phyloP scores from a whole-genome alignment of 2,113 vertebrate genomes.

The Melanotaenia duboulayi region DNA sequence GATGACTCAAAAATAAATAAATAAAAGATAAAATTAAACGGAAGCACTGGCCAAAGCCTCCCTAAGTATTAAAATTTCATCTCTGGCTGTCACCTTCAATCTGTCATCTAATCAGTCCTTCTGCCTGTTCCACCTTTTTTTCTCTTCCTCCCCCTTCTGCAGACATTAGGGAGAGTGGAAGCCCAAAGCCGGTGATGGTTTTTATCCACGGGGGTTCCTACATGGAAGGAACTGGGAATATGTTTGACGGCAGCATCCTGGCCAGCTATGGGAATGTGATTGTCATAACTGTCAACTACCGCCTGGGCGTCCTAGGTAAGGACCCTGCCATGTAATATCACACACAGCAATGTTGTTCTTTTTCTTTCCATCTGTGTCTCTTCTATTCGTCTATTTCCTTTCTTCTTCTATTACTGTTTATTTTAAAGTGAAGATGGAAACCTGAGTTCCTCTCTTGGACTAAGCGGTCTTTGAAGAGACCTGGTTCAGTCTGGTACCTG shows the following conservation, averaged over 20 bases:
- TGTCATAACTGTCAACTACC: constrained; percentile 99
- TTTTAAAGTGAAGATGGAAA: not conserved
- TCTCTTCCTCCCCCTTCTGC: constrained; percentile 77
- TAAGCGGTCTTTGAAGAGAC: not conserved
- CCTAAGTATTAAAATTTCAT: constrained; percentile 66
- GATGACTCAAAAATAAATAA: constrained; percentile 32
- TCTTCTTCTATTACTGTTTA: not conserved
- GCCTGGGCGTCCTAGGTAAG: constrained; percentile 99
- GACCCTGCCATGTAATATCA: constrained; percentile 23
- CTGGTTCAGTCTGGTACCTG: not conserved
- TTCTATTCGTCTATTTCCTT: too few species aligned
- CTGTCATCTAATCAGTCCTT: constrained; percentile 82
- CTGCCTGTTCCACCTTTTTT: constrained; percentile 73
- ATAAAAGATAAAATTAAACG: constrained; percentile 1
- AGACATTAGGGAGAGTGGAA: constrained; percentile 99
- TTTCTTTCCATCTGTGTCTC: not conserved
- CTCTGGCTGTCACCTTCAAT: constrained; percentile 63
- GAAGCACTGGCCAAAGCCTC: constrained; percentile 47
- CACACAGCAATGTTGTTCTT: not conserved
- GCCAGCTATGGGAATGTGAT: constrained; percentile 99
- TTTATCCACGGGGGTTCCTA: constrained; percentile 99
- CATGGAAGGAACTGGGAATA: constrained; percentile 99
- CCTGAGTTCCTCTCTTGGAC: not conserved
- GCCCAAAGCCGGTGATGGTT: constrained; percentile 99
- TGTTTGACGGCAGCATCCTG: constrained; percentile 99